Base-by-base conservation (phyloP, 2,113 vertebrate species). In the Passer montanus region DNA sequence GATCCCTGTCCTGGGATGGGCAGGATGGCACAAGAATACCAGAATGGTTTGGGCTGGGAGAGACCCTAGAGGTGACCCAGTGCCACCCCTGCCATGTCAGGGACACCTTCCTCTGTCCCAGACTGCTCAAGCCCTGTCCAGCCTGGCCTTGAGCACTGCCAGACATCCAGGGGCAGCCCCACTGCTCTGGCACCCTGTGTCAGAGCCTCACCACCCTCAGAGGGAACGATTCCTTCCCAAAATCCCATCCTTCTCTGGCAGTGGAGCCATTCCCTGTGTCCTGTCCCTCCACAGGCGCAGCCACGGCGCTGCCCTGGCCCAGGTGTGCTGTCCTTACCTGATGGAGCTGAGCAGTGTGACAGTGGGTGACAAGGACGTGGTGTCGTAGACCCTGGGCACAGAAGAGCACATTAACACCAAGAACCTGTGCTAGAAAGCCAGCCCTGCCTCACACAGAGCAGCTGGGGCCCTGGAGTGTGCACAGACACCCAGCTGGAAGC, bases 371-470 rank as follows among this genome's bases (percentile, higher is more conserved):
- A 98, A 4, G 50, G 95, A 94, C 31, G 97, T 98, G 66, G 98
- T 99, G 94, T 99, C 98, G 27, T 98, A 99, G 90, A 99, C 86
- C 93, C 99, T 99, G 95, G 75, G 96, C 63, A 81, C 15, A 92
- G 64, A 86, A 24, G 3, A 52, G 23, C 2, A 13, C 1, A 6
- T 77, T 8, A 47, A 12, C 1, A 27, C 14, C 11, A 8, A 0
- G 3, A 6, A 0, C 0, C 3, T 5, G 26, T 35, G 33, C 55
- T 15, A 1, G 4, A 39, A 17, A 15, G 6, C 4, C 49, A 68
- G 39, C 55, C 64, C 64, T 13, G 5, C 63, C 77, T n/a, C 35
- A 1, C 1, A 28, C 8, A 23, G 20, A 24, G 7, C 16, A 13
- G 10, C 66, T 9, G 37, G 58, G 52, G 13, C 19, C 4, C 18